Percentiles rank a stretch among this genome's conserved stretches.
These are phyloP conservation scores for Spatulosminthurus flaviceps DNA, from an alignment of 2,888 invertebrate genomes.

Conservation along the genomic window DNA sequence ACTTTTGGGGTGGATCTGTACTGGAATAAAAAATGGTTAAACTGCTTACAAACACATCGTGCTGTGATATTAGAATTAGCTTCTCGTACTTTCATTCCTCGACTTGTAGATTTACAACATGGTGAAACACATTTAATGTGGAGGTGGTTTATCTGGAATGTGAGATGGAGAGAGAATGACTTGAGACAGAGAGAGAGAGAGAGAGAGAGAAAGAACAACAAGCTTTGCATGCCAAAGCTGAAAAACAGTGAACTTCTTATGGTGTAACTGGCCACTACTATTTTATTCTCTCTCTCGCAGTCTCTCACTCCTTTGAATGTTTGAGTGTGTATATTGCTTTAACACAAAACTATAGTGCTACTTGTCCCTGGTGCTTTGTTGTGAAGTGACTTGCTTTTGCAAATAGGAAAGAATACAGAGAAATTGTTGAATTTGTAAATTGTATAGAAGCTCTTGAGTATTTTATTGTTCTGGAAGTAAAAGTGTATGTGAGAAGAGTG, in stretches of 20 bases:
- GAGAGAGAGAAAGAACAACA: not conserved
- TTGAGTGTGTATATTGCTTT: not conserved
- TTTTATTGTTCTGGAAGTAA: slow-evolving; percentile 31
- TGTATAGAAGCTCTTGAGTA: not conserved
- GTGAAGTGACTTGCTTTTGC: not conserved
- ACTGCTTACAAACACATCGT: too few relatives aligned
- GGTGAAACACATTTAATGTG: not conserved
- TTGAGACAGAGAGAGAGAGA: not conserved
- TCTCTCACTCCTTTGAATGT: too few relatives aligned
- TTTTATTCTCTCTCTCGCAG: too few relatives aligned
- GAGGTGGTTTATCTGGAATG: slow-evolving; percentile 13
- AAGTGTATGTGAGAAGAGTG: not conserved
- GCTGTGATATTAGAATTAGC: not conserved
- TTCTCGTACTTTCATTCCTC: not conserved
- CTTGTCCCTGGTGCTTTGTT: slow-evolving; percentile 4
- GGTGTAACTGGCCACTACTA: too few relatives aligned
- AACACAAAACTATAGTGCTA: not conserved
- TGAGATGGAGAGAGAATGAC: not conserved
- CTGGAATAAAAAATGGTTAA: not conserved
- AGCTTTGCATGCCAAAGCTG: not conserved
- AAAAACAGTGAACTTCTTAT: not conserved
- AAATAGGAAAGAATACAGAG: slow-evolving; percentile 22
- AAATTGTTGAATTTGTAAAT: slow-evolving; percentile 15
- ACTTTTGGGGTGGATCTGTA: not conserved
- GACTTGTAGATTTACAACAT: not conserved